Evolutionary conservation across 2,888 invertebrate species (phyloP).

Genomic region (Harpalus rubripes): DNA sequence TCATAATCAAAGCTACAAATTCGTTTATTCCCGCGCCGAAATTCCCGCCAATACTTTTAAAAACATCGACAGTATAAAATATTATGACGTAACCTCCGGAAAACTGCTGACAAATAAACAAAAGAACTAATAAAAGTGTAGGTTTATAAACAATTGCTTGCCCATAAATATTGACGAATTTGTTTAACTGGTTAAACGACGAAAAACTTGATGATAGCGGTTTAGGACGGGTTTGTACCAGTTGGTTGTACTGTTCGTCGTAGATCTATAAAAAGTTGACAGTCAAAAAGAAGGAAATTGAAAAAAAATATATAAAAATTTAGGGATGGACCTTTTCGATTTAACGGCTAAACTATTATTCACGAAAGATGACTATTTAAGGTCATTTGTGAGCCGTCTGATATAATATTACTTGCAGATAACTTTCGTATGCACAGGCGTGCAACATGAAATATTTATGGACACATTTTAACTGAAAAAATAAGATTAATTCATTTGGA

Average conservation of each 20-base stretch:
- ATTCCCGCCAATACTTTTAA: slow-evolving; percentile 77
- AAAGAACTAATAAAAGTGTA: slow-evolving; percentile 76
- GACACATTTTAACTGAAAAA: too few relatives aligned
- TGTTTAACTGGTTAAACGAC: slow-evolving; percentile 17
- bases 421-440: too few relatives aligned
- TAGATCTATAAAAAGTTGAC: slow-evolving; percentile 42
- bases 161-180: slow-evolving; percentile 70
- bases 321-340: too few relatives aligned
- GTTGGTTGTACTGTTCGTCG: slow-evolving; percentile 45
- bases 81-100: slow-evolving; percentile 81
- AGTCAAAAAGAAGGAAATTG: not conserved
- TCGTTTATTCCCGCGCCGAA: slow-evolving; percentile 77
- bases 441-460: too few relatives aligned
- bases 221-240: slow-evolving; percentile 38
- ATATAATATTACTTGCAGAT: too few relatives aligned
- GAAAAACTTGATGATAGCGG: slow-evolving; percentile 10
- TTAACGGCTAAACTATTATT: too few relatives aligned
- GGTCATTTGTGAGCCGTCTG: too few relatives aligned
- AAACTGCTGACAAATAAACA: slow-evolving; percentile 80
- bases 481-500: too few relatives aligned
- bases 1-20: slow-evolving; percentile 77
- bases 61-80: slow-evolving; percentile 80
- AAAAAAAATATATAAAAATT: not conserved
- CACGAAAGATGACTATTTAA: too few relatives aligned
- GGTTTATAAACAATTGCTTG: slow-evolving; percentile 79